phyloP scores from a whole-genome alignment of 92 coral and sea anemone genomes.

The Epizoanthus illoricatus region DNA sequence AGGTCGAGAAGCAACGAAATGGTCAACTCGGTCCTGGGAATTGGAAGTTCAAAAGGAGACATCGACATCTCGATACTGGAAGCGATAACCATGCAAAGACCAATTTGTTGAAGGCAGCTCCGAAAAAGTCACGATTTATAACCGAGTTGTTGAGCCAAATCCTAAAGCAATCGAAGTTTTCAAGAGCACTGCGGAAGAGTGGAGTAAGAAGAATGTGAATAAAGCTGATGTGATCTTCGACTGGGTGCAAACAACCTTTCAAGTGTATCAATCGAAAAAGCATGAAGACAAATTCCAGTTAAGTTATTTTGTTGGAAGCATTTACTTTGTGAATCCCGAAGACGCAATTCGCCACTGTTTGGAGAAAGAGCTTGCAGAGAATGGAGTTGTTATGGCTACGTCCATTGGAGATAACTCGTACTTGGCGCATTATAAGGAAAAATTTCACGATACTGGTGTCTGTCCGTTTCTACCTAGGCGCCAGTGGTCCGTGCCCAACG shows the following conservation, averaged over 20 bases:
- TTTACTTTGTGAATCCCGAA: slow-evolving; percentile 34
- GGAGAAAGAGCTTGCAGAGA: slow-evolving; percentile 20
- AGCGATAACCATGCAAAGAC: background rate
- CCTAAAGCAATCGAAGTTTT: slow-evolving; percentile 7
- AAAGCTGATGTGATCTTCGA: slow-evolving; percentile 13
- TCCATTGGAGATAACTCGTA: no score
- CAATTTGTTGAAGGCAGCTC: background rate
- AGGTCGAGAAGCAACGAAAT: background rate
- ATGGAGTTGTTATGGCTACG: slow-evolving; percentile 18
- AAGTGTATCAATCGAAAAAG: slow-evolving; percentile 10
- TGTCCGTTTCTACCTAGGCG: background rate
- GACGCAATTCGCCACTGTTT: slow-evolving; percentile 33
- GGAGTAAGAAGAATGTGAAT: background rate
- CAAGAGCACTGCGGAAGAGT: slow-evolving; percentile 3
- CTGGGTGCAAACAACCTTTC: slow-evolving; percentile 24
- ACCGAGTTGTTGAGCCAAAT: slow-evolving; percentile 23
- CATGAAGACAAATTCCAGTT: slow-evolving; percentile 25
- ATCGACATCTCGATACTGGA: slow-evolving; percentile 22
- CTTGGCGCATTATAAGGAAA: slow-evolving; percentile 13
- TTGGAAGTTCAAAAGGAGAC: slow-evolving; percentile 36
- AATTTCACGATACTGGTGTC: slow-evolving; percentile 35
- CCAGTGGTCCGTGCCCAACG: background rate
- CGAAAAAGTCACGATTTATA: slow-evolving; percentile 5
- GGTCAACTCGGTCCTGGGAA: slow-evolving; percentile 8
- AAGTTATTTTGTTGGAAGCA: slow-evolving; percentile 23